Conservation (phyloP, 2,113 vertebrate species). For the Cyrtonyx montezumae region DNA sequence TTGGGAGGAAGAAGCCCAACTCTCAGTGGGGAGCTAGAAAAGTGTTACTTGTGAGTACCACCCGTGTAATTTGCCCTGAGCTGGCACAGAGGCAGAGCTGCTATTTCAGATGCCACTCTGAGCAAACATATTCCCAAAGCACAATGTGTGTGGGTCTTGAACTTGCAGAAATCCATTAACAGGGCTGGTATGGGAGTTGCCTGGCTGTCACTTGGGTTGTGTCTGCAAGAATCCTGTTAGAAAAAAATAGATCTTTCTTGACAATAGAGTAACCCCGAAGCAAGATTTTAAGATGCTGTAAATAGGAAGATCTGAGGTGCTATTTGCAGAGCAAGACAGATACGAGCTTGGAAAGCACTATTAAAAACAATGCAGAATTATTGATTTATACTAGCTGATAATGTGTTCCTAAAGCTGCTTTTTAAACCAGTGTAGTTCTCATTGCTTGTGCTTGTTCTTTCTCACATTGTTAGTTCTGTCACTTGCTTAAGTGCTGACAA, state of each 20-base stretch:
- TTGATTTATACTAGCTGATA: not conserved
- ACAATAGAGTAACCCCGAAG: not conserved
- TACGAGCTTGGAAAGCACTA: not conserved
- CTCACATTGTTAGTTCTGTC: not conserved
- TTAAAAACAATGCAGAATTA: not conserved
- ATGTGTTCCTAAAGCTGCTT: conserved; percentile 10
- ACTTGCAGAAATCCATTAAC: conserved; percentile 49
- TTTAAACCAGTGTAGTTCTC: conserved; percentile 18
- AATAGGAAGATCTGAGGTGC: conserved; percentile 8
- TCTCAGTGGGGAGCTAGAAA: not conserved
- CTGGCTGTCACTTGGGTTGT: conserved; percentile 5
- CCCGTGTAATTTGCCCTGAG: not conserved
- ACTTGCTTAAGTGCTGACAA: not conserved
- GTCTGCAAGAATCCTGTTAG: not conserved
- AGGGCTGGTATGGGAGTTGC: not conserved
- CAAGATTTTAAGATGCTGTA: not conserved
- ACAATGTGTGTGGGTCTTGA: not conserved
- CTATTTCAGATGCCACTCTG: conserved; percentile 23
- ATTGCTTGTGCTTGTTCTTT: not conserved
- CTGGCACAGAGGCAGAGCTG: not conserved
- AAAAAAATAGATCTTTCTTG: conserved; percentile 41
- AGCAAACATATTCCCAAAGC: conserved; percentile 5
- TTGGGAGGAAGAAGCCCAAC: not conserved
- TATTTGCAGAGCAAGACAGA: not conserved
- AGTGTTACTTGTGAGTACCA: not conserved